Base-by-base conservation (phyloP, 2,113 vertebrate species). In the Scopus umbretta region DNA sequence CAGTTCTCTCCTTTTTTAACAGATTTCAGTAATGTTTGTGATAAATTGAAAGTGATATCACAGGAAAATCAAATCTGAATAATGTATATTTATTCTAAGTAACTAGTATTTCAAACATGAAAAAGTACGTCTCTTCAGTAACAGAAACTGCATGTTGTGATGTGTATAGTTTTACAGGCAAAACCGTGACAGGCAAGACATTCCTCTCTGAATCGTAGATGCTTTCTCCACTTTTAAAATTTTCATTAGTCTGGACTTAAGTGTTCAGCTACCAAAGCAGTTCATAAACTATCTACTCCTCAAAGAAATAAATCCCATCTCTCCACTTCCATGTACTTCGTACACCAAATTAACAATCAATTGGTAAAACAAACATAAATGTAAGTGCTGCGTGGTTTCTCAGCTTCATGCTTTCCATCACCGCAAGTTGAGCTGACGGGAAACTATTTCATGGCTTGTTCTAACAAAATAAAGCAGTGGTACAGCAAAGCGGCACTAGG, bases 321-420 rank as follows among this genome's bases (percentile, higher is more conserved):
- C 76, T 73, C 78, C 26, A 10, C 58, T 81, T 65, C 32, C 81
- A 88, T 80, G 66, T 92, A 52, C 36, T 90, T 86, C 1, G 4
- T 42, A 76, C 32, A 72, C 32, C 42, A 74, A 92, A 93, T 70
- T 86, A 92, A 87, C 85, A 90, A 88, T 18, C 58, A 61, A 32
- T 30, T 62, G 56, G 67, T 58, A 93, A 93, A 95, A 80, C 73
- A 95, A 96, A 95, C 68, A 87, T 3, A 16, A 81, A 80, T 82
- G n/a, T 49, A 75, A 92, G 67, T 27, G 16, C 50, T 50, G 66
- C 0, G 2, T 12, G 85, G 47, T 68, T 92, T 82, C 58, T 80
- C 59, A 74, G 40, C 45, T 76, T 91, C 62, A 38, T 1, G 7
- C 50, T 78, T 92, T 80, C 80, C 56, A 86, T 81, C 80, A 87